These are phyloP conservation scores for Mellilla xanthometata DNA, from an alignment of 2,888 invertebrate species.

Conservation along the genomic window DNA sequence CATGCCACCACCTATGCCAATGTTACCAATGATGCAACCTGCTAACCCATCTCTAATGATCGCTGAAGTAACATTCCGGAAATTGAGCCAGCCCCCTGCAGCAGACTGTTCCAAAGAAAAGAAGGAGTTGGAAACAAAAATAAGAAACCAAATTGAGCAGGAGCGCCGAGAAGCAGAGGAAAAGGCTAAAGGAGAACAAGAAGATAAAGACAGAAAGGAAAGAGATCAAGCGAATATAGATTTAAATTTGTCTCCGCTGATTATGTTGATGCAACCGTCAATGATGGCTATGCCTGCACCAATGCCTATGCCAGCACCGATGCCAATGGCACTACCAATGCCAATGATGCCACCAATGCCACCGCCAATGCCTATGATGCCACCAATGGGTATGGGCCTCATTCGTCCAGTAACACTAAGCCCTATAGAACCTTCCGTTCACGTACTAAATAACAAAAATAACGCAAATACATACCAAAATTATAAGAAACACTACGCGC, in stretches of 20 bases:
- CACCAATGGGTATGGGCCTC: not conserved
- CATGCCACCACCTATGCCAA: conserved; percentile 1
- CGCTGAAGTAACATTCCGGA: not conserved
- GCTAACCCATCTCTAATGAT: not conserved
- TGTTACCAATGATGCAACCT: conserved; percentile 1
- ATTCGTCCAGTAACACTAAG: not conserved
- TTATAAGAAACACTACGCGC: no score
- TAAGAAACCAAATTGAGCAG: not conserved
- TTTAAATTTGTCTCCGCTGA: not conserved
- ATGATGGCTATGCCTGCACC: conserved; percentile 5
- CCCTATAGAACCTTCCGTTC: no score
- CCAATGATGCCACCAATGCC: not conserved
- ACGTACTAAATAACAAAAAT: no score
- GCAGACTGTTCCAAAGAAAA: not conserved
- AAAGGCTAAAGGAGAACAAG: not conserved
- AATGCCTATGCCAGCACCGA: not conserved
- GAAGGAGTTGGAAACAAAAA: not conserved
- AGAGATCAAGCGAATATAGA: not conserved
- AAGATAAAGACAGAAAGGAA: not conserved
- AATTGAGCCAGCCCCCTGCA: not conserved
- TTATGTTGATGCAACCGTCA: conserved; percentile 2
- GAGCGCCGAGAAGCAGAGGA: not conserved
- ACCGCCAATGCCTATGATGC: conserved; percentile 2
- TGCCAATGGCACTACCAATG: not conserved
- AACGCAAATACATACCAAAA: no score